phyloP scores from a whole-genome alignment of 2,797 vertebrate genomes.

The Spinus pinus region DNA sequence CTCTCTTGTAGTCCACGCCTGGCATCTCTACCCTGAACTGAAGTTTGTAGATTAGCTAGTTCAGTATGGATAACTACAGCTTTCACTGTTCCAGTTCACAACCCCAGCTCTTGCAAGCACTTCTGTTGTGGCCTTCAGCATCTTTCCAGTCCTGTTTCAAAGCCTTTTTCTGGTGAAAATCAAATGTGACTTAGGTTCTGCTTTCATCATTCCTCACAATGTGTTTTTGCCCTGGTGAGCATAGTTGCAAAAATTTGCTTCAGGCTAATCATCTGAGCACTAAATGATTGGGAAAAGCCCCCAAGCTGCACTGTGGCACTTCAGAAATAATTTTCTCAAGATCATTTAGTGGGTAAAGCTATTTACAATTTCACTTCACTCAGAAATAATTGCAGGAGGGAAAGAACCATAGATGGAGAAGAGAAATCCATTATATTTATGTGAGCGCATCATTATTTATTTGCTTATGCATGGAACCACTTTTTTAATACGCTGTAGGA shows the following conservation, averaged over 20 bases:
- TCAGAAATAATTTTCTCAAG: conserved; percentile 49
- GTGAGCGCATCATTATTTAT: conserved; percentile 47
- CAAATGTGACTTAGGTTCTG: neutral
- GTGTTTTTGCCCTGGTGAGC: conserved; percentile 36
- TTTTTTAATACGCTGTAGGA: conserved; percentile 5
- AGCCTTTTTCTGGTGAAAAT: conserved; percentile 12
- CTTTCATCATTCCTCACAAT: conserved; percentile 11
- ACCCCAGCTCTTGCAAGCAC: neutral
- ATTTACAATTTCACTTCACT: conserved; percentile 59
- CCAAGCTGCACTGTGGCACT: neutral
- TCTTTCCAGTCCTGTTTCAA: conserved; percentile 12
- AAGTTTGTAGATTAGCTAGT: neutral
- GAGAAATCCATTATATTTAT: conserved; percentile 37
- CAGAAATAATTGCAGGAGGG: conserved; percentile 51
- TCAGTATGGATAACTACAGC: neutral
- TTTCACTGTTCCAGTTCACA: conserved; percentile 6
- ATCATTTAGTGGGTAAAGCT: conserved; percentile 52
- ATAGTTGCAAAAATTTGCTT: conserved; percentile 23
- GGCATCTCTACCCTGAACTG: neutral
- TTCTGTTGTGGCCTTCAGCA: conserved; percentile 25
- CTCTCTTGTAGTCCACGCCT: neutral
- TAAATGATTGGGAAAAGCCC: conserved; percentile 29
- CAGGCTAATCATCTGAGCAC: conserved; percentile 32
- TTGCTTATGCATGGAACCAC: neutral
- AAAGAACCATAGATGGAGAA: conserved; percentile 11